These are phyloP conservation scores for Brenthis daphne DNA, from an alignment of 2,888 invertebrate genomes.

Conservation along the genomic window DNA sequence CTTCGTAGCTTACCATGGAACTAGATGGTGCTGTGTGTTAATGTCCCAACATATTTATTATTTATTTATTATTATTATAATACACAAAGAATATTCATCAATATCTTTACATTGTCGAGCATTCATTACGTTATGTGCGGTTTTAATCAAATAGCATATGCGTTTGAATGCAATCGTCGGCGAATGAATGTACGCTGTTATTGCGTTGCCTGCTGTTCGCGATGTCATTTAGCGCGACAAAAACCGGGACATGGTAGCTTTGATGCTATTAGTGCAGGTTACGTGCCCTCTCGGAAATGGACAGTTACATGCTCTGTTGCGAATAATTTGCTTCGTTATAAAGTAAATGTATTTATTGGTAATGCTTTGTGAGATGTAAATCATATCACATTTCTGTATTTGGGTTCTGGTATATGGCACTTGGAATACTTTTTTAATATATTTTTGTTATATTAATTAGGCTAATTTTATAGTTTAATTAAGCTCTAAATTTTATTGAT, in stretches of 20 bases:
- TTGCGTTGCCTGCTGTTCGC: conserved; percentile 37
- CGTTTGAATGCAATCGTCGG: conserved; percentile 34
- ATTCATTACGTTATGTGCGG: conserved; percentile 44
- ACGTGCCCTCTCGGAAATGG: conserved; percentile 28
- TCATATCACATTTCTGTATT: too few species aligned
- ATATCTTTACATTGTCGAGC: conserved; percentile 14
- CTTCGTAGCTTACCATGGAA: too few species aligned
- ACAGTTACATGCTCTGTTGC: conserved; percentile 16
- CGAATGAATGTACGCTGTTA: conserved; percentile 39
- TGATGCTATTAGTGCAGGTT: conserved; percentile 34
- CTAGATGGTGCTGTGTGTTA: too few species aligned
- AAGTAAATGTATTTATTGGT: background rate
- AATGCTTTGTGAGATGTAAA: background rate
- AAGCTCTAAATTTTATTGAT: too few species aligned
- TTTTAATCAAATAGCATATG: conserved; percentile 49
- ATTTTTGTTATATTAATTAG: too few species aligned
- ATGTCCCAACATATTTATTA: too few species aligned
- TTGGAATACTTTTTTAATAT: too few species aligned
- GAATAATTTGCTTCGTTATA: conserved; percentile 17
- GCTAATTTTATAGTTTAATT: too few species aligned
- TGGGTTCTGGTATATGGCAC: too few species aligned
- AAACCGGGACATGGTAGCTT: conserved; percentile 33
- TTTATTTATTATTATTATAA: background rate
- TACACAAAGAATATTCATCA: background rate
- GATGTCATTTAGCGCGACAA: conserved; percentile 39